Conservation (phyloP, 2,113 vertebrate genomes). For the Crotalus helleri region DNA sequence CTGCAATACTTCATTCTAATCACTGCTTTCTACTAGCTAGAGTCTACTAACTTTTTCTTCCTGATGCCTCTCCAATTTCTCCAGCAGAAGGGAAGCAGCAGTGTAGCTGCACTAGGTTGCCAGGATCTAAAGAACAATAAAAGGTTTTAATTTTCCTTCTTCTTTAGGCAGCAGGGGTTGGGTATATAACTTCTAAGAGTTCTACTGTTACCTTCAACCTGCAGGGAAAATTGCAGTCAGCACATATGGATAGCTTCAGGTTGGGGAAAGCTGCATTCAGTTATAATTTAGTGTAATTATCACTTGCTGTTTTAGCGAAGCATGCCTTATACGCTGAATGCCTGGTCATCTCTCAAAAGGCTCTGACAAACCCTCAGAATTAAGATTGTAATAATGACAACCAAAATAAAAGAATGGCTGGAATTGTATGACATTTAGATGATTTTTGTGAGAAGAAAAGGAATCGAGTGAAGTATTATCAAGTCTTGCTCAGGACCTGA, state of each 20-base stretch:
- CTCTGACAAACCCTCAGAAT: not conserved
- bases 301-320: not conserved
- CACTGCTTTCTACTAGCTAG: not conserved
- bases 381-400: not conserved
- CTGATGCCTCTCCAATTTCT: not conserved
- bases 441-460: not conserved
- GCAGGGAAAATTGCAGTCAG: not conserved
- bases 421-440: not conserved
- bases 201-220: not conserved
- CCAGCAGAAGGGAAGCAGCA: not conserved
- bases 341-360: not conserved
- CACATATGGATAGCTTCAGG: not conserved
- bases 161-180: not conserved
- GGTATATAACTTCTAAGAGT: not conserved
- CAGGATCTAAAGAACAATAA: not conserved
- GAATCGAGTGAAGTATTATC: not conserved
- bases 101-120: not conserved
- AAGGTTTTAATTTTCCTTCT: not conserved
- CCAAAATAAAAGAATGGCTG: not conserved
- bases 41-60: not conserved
- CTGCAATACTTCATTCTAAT: not conserved
- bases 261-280: not conserved
- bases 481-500: not conserved
- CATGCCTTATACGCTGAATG: not conserved
- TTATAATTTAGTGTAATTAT: not conserved